Percentiles rank a stretch among this genome's conserved stretches.
Evolutionary conservation across 2,113 vertebrate species (phyloP).

Genomic region (Protobothrops flavoviridis): DNA sequence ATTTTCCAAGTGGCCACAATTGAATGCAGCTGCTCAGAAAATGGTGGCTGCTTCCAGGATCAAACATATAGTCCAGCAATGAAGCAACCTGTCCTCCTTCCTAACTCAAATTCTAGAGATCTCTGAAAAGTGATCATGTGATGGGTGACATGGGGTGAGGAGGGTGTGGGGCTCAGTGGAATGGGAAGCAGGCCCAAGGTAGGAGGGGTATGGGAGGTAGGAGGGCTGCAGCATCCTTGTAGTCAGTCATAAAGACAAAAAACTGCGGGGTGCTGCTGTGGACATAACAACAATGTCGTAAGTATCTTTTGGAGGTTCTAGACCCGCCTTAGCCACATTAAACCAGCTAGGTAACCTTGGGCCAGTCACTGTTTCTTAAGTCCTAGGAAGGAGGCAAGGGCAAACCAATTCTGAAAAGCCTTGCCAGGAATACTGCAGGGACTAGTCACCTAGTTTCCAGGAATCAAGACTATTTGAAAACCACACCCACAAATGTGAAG

Average conservation of each 20-base stretch:
- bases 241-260: background rate
- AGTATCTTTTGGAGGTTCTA: background rate
- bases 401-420: background rate
- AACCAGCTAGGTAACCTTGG: background rate
- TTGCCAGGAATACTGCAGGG: background rate
- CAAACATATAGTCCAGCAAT: background rate
- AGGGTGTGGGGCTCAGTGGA: background rate
- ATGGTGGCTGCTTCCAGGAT: background rate
- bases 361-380: background rate
- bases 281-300: background rate
- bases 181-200: background rate
- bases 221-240: background rate
- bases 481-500: background rate
- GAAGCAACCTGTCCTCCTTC: background rate
- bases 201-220: background rate
- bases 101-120: background rate
- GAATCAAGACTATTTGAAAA: background rate
- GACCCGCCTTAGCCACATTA: background rate
- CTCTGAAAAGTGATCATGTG: background rate
- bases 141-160: background rate
- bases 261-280: background rate
- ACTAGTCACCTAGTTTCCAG: background rate
- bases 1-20: background rate
- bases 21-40: background rate
- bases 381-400: background rate